Evolutionary conservation across 1,140 invertebrate species (phyloP).

Genomic region (Oryctes rhinoceros): DNA sequence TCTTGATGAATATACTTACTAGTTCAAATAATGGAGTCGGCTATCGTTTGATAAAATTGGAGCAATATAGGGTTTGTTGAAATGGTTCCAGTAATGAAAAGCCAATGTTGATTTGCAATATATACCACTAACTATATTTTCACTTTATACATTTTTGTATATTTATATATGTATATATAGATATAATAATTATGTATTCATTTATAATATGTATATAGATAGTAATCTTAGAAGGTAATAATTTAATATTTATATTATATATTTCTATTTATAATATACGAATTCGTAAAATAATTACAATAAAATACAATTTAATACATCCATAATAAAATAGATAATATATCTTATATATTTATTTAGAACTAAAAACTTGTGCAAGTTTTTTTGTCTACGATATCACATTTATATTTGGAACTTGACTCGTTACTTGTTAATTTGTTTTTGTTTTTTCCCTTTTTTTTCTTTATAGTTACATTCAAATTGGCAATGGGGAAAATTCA

Average conservation of each 20-base stretch:
- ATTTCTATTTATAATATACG: conserved; percentile 32
- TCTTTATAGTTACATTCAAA: conserved; percentile 8
- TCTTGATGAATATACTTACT: too few species aligned
- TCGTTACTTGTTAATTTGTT: conserved; percentile 27
- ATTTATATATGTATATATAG: conserved; percentile 41
- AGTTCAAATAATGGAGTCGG: too few species aligned
- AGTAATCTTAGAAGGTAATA: conserved; percentile 31
- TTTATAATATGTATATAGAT: conserved; percentile 40
- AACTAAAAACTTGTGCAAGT: conserved; percentile 55
- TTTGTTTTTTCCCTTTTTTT: neutral
- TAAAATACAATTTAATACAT: conserved; percentile 59
- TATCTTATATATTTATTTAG: conserved; percentile 47
- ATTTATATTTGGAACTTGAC: conserved; percentile 58
- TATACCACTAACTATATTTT: conserved; percentile 43
- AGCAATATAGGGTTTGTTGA: neutral
- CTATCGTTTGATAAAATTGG: neutral
- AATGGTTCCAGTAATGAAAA: neutral
- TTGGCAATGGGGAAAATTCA: neutral
- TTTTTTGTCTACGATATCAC: conserved; percentile 57
- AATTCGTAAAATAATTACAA: conserved; percentile 42
- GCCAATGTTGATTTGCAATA: conserved; percentile 24
- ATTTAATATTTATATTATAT: conserved; percentile 37
- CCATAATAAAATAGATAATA: conserved; percentile 57
- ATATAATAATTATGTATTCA: conserved; percentile 5
- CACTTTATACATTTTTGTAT: conserved; percentile 43